These are phyloP conservation scores for Catocala nupta DNA, from an alignment of 2,888 invertebrate genomes.

Conservation along the genomic window DNA sequence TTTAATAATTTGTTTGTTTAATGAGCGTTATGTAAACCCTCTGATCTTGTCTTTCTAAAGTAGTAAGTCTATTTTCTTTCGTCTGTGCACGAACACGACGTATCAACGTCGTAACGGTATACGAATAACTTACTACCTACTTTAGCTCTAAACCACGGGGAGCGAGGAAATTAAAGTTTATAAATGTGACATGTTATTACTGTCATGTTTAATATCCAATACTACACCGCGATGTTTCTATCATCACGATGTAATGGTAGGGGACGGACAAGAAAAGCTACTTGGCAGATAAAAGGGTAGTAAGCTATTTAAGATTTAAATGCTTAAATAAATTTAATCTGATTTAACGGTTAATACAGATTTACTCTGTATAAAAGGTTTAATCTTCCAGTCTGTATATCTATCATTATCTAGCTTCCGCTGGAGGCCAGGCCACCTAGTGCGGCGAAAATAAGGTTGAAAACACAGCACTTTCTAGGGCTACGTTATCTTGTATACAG, in stretches of 20 bases:
- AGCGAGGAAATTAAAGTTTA: constrained; percentile 42
- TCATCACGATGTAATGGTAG: constrained; percentile 34
- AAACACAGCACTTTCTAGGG: no score
- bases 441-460: no score
- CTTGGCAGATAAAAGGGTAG: constrained; percentile 31
- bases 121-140: constrained; percentile 18
- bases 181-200: constrained; percentile 44
- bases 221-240: constrained; percentile 41
- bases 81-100: constrained; percentile 6
- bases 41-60: neutral
- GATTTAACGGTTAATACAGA: no score
- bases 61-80: neutral
- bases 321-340: neutral
- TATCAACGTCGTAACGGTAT: constrained; percentile 34
- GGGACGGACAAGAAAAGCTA: constrained; percentile 25
- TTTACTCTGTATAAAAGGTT: no score
- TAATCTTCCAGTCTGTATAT: no score
- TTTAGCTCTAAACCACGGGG: constrained; percentile 32
- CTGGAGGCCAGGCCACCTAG: no score
- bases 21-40: neutral
- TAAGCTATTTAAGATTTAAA: neutral
- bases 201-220: constrained; percentile 21
- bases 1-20: neutral
- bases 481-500: no score
- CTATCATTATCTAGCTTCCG: no score